Evolutionary conservation across 2,888 invertebrate species (phyloP).

Genomic region (Sphaerophoria rueppellii): DNA sequence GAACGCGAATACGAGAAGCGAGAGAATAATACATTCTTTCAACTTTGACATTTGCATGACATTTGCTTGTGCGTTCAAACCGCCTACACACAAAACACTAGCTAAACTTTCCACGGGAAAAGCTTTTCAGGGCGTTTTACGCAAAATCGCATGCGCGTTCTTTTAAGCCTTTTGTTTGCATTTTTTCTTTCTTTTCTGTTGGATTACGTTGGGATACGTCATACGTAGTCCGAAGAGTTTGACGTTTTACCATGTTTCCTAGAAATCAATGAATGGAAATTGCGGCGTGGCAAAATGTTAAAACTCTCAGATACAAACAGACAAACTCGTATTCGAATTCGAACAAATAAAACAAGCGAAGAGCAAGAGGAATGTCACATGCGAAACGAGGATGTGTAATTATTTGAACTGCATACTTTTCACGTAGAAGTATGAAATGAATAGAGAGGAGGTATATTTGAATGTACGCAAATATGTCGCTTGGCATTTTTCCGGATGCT

Average conservation of each 20-base stretch:
- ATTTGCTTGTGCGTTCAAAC: constrained; percentile 38
- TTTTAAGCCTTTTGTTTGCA: constrained; percentile 27
- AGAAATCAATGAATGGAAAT: constrained; percentile 67
- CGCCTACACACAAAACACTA: constrained; percentile 45
- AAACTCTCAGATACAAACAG: constrained; percentile 29
- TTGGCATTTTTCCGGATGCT: constrained; percentile 61
- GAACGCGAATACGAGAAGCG: constrained; percentile 8
- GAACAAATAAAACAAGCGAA: constrained; percentile 18
- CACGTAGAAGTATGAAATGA: constrained; percentile 8
- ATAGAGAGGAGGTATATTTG: not conserved
- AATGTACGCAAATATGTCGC: constrained; percentile 57
- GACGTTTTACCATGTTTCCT: constrained; percentile 19
- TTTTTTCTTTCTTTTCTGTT: not conserved
- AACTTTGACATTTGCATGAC: constrained; percentile 71
- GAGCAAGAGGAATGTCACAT: constrained; percentile 30
- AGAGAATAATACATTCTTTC: constrained; percentile 5
- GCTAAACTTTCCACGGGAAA: constrained; percentile 21
- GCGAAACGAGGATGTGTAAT: constrained; percentile 50
- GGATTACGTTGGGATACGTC: not conserved
- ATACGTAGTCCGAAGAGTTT: not conserved
- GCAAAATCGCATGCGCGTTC: constrained; percentile 66
- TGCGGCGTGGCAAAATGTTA: constrained; percentile 65
- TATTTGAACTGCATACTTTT: constrained; percentile 63
- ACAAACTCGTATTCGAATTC: not conserved
- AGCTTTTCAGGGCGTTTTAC: constrained; percentile 73